Conservation (phyloP, 2,113 vertebrate species). For the Hiodon alosoides region DNA sequence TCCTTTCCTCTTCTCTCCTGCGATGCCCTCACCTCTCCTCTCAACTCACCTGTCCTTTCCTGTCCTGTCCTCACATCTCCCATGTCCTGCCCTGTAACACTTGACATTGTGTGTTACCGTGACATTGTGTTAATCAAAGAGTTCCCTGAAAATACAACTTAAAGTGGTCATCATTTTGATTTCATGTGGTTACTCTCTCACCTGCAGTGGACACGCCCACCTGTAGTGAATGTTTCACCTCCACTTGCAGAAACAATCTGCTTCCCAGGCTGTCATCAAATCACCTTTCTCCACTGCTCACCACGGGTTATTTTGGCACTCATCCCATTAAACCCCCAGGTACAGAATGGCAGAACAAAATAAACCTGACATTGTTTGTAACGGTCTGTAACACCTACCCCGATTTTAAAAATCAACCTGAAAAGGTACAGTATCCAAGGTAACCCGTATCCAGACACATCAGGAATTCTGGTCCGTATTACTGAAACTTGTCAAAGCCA, state of each 20-base stretch:
- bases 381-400: neutral
- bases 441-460: too few species aligned
- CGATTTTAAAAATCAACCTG: neutral
- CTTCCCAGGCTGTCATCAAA: conserved; percentile 39
- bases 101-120: too few species aligned
- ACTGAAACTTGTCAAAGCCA: too few species aligned
- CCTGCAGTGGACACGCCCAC: conserved; percentile 54
- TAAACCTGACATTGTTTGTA: neutral
- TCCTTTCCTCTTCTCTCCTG: too few species aligned
- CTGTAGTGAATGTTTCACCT: conserved; percentile 56
- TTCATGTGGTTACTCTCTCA: neutral
- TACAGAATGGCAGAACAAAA: conserved; percentile 22
- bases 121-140: too few species aligned
- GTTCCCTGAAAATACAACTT: too few species aligned
- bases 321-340: conserved; percentile 62
- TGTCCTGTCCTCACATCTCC: too few species aligned
- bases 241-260: conserved; percentile 59
- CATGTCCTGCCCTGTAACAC: too few species aligned
- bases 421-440: too few species aligned
- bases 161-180: neutral
- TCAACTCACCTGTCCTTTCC: too few species aligned
- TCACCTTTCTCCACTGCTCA: conserved; percentile 49
- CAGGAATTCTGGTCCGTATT: too few species aligned
- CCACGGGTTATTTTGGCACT: conserved; percentile 74
- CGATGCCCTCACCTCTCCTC: too few species aligned